A percentile compares a stretch with the other conserved stretches of the same genome.
Conservation (phyloP, 2,888 invertebrate species). For the Diaprepes abbreviatus region DNA sequence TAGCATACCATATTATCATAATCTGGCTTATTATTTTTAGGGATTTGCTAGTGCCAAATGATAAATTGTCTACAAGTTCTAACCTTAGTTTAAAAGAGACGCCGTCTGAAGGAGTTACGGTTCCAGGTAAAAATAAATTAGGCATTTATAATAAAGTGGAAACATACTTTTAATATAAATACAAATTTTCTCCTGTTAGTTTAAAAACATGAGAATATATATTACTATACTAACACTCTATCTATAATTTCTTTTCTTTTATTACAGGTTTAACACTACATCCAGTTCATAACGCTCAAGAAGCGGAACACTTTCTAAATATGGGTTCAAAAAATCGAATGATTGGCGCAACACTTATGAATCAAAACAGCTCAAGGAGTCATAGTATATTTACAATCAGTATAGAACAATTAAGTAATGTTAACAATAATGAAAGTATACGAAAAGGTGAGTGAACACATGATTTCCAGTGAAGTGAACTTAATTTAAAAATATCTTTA, state of each 20-base stretch:
- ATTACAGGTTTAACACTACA: conserved; percentile 76
- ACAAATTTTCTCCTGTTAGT: neutral
- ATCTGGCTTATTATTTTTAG: conserved; percentile 53
- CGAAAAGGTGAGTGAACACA: conserved; percentile 61
- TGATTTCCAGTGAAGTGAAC: no score
- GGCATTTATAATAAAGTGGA: no score
- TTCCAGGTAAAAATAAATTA: conserved; percentile 63
- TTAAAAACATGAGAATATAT: neutral
- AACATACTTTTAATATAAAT: no score
- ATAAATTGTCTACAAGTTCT: conserved; percentile 56
- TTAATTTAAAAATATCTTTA: no score
- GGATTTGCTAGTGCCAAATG: conserved; percentile 63
- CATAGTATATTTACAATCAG: conserved; percentile 91
- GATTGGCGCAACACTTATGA: conserved; percentile 90
- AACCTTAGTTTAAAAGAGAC: conserved; percentile 69
- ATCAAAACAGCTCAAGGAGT: conserved; percentile 86
- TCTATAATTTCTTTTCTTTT: no score
- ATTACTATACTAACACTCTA: no score
- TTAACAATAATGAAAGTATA: conserved; percentile 64
- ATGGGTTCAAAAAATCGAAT: conserved; percentile 85
- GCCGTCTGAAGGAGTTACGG: conserved; percentile 70
- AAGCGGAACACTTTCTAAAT: conserved; percentile 82
- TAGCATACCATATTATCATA: no score
- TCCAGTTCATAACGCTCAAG: conserved; percentile 82
- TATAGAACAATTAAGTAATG: conserved; percentile 81